These are phyloP conservation scores for Bergia sp. DNA, from an alignment of 92 coral and sea anemone genomes.

Conservation along the genomic window DNA sequence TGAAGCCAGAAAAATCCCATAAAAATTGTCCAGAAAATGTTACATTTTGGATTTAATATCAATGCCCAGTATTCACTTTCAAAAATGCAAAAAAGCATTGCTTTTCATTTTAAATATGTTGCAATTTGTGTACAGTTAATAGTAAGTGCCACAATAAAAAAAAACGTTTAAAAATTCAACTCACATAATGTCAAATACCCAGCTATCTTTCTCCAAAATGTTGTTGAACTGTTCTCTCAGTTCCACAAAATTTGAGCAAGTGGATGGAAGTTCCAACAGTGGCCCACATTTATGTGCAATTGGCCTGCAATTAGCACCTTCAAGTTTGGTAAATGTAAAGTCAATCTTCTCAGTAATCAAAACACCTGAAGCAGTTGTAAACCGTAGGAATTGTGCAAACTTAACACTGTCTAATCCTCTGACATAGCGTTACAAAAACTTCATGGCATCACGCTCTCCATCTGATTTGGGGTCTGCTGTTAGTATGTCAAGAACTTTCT, in stretches of 20 bases:
- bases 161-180: not conserved
- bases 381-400: slow-evolving; percentile 20
- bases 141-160: not conserved
- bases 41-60: not conserved
- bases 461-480: slow-evolving; percentile 32
- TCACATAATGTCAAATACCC: slow-evolving; percentile 51
- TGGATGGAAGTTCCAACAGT: slow-evolving; percentile 30
- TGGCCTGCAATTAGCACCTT: slow-evolving; percentile 21
- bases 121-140: not conserved
- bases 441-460: slow-evolving; percentile 48
- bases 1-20: not conserved
- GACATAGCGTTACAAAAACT: slow-evolving; percentile 42
- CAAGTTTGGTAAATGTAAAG: slow-evolving; percentile 19
- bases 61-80: not conserved
- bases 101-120: not conserved
- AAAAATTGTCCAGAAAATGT: not conserved
- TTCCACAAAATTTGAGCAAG: slow-evolving; percentile 36
- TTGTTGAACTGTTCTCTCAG: slow-evolving; percentile 29
- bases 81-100: not conserved
- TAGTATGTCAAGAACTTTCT: slow-evolving; percentile 40
- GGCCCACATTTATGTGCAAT: slow-evolving; percentile 38
- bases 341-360: slow-evolving; percentile 7
- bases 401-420: slow-evolving; percentile 41
- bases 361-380: slow-evolving; percentile 34
- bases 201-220: slow-evolving; percentile 22